Conservation (phyloP, 1,140 invertebrate species). For the Meloidogyne hapla region DNA sequence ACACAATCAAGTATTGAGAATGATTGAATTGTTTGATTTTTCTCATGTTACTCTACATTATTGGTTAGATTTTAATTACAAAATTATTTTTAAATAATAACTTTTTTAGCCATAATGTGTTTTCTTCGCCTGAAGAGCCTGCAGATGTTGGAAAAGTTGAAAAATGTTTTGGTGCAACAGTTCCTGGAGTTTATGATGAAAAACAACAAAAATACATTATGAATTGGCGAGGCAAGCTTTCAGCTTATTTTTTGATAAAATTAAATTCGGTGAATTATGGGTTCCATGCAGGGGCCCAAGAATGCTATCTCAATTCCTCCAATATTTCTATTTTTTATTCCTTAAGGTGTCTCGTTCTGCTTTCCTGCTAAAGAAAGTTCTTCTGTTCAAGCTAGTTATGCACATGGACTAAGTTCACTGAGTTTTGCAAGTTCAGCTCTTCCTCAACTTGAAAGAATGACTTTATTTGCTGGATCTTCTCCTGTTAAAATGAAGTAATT, state of each 20-base stretch:
- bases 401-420: conserved; percentile 55
- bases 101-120: conserved; percentile 51
- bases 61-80: conserved; percentile 34
- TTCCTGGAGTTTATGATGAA: conserved; percentile 62
- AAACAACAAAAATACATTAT: conserved; percentile 60
- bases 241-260: background rate
- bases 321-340: background rate
- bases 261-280: no score
- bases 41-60: conserved; percentile 55
- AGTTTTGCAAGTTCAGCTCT: conserved; percentile 52
- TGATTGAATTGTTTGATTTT: conserved; percentile 63
- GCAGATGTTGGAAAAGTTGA: conserved; percentile 57
- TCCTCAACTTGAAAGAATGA: conserved; percentile 56
- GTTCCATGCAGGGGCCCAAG: no score
- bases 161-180: conserved; percentile 60
- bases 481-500: conserved; percentile 48
- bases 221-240: conserved; percentile 50
- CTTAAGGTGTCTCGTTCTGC: conserved; percentile 51
- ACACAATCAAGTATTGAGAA: conserved; percentile 47
- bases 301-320: no score
- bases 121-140: conserved; percentile 51
- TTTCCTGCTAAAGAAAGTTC: conserved; percentile 57
- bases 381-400: conserved; percentile 56
- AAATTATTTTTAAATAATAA: background rate
- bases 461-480: conserved; percentile 52